A percentile compares a stretch with the other conserved stretches of the same genome.
Conservation (phyloP, 2,113 vertebrate genomes). For the Tretioscincus oriximinensis region DNA sequence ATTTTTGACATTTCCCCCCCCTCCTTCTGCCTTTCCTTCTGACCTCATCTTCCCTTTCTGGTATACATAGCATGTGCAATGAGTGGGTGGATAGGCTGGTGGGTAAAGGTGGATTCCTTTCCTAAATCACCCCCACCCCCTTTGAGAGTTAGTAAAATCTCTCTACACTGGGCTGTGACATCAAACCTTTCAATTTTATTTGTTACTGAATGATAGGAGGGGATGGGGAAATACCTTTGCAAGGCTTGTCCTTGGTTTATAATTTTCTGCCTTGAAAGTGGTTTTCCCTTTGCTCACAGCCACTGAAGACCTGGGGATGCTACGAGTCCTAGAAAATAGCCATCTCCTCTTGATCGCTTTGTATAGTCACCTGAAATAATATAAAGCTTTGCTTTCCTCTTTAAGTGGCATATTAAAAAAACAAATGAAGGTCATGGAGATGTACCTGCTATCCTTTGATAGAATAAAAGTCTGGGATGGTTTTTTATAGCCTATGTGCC, state of each 20-base stretch:
- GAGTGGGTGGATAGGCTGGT: background rate
- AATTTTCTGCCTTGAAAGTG: slow-evolving; percentile 12
- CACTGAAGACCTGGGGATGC: slow-evolving; percentile 41
- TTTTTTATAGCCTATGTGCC: background rate
- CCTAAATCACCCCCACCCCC: background rate
- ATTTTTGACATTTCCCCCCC: background rate
- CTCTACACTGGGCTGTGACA: slow-evolving; percentile 33
- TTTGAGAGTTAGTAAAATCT: slow-evolving; percentile 24
- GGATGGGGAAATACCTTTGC: background rate
- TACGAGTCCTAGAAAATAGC: slow-evolving; percentile 22
- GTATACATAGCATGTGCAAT: background rate
- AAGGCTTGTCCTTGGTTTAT: slow-evolving; percentile 53
- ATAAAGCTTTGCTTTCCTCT: slow-evolving; percentile 56
- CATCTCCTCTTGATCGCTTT: slow-evolving; percentile 1
- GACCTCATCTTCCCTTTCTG: background rate
- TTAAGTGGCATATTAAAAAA: slow-evolving; percentile 42
- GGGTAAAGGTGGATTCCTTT: background rate
- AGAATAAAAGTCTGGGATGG: slow-evolving; percentile 23
- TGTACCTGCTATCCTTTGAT: slow-evolving; percentile 46
- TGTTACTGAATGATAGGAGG: slow-evolving; percentile 31
- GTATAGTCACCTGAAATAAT: slow-evolving; percentile 10
- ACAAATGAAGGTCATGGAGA: slow-evolving; percentile 75
- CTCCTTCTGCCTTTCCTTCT: background rate
- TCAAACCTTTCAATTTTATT: slow-evolving; percentile 26
- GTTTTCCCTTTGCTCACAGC: slow-evolving; percentile 14